Evolutionary conservation across 2,888 invertebrate species (phyloP).

Genomic region (Deroplatys truncata): DNA sequence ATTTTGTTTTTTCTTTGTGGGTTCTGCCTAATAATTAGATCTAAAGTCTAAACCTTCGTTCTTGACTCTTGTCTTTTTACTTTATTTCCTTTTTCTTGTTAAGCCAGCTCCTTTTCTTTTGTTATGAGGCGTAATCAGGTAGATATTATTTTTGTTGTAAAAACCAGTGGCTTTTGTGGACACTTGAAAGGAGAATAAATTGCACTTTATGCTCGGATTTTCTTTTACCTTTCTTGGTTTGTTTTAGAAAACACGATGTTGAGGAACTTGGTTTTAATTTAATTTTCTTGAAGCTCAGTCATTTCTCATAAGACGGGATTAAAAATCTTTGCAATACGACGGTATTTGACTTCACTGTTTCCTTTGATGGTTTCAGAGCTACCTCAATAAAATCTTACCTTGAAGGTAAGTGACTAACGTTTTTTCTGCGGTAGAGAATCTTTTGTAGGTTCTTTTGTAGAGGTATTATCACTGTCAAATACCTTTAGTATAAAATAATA

Average conservation of each 20-base stretch:
- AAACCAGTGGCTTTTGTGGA: neutral
- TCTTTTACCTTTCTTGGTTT: neutral
- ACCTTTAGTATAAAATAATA: no score
- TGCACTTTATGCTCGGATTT: neutral
- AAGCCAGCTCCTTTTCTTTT: neutral
- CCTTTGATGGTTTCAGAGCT: neutral
- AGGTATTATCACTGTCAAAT: no score
- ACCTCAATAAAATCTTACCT: neutral
- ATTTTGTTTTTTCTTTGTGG: neutral
- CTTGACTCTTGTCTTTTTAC: no score
- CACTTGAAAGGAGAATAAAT: neutral
- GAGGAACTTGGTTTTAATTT: neutral
- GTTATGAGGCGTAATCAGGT: neutral
- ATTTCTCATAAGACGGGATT: neutral
- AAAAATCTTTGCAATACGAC: neutral
- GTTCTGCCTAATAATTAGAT: neutral
- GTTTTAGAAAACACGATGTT: neutral
- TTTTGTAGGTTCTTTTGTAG: neutral
- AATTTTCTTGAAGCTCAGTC: neutral
- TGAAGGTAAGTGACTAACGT: neutral
- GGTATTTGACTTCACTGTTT: no score
- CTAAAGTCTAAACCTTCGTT: no score
- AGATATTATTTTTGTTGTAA: neutral
- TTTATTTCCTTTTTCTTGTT: no score
- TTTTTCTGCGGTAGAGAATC: neutral